These are phyloP conservation scores for Pomatorhinus ruficollis DNA, from an alignment of 2,113 vertebrate genomes.

Conservation along the genomic window DNA sequence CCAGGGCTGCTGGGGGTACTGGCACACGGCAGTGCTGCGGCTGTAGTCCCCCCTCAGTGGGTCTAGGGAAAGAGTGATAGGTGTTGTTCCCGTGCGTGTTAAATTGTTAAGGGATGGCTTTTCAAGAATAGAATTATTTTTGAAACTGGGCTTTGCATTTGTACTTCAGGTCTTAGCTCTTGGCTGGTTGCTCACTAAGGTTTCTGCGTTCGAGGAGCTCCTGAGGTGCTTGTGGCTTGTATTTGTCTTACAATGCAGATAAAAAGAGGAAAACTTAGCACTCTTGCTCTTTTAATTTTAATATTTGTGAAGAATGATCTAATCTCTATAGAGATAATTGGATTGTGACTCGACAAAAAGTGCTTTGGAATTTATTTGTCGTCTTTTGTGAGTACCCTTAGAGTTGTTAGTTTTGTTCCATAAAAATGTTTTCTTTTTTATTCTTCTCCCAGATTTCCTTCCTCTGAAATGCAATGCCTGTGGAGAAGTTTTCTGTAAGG, in stretches of 20 bases:
- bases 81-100: accelerated
- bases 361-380: neutral
- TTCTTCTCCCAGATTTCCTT: conserved; percentile 85
- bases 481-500: conserved; percentile 90
- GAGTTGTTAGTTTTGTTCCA: neutral
- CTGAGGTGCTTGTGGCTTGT: neutral
- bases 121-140: accelerated
- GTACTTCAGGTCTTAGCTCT: accelerated
- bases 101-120: accelerated
- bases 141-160: accelerated
- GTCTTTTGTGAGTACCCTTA: neutral
- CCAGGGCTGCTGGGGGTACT: accelerated
- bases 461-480: conserved; percentile 91
- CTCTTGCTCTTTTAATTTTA: neutral
- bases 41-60: accelerated
- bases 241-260: accelerated
- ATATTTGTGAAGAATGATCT: neutral
- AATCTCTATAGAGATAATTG: accelerated
- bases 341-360: neutral
- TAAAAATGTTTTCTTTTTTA: neutral
- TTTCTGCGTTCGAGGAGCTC: accelerated
- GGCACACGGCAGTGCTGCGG: accelerated
- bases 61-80: accelerated
- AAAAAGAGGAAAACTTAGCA: accelerated
- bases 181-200: accelerated